Evolutionary conservation across 2,797 vertebrate species (phyloP).

Genomic region (Hirundo rustica): DNA sequence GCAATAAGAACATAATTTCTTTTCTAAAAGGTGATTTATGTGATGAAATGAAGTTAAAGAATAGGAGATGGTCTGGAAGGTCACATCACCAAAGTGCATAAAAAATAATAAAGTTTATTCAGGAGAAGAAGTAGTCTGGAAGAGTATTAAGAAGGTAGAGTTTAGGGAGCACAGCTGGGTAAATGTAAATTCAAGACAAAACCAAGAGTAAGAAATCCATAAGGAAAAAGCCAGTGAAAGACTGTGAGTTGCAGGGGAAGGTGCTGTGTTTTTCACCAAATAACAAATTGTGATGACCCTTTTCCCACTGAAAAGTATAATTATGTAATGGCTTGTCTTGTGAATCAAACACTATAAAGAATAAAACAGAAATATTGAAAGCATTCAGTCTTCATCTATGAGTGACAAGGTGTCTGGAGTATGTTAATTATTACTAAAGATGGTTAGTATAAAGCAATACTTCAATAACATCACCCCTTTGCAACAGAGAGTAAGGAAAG

Average conservation of each 20-base stretch:
- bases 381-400: neutral
- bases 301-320: neutral
- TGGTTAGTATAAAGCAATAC: neutral
- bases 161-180: neutral
- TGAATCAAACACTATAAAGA: neutral
- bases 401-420: neutral
- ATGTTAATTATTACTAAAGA: neutral
- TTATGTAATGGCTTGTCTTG: neutral
- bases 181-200: neutral
- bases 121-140: neutral
- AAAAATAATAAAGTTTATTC: neutral
- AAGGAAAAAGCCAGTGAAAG: neutral
- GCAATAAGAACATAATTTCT: slow-evolving; percentile 34
- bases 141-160: neutral
- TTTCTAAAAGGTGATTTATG: neutral
- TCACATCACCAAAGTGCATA: neutral
- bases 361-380: neutral
- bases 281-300: neutral
- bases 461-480: neutral
- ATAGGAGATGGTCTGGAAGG: neutral
- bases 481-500: neutral
- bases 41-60: neutral
- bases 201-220: neutral
- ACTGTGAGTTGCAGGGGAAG: neutral
- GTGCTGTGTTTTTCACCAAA: neutral